phyloP scores from a whole-genome alignment of 2,113 vertebrate genomes.

The Ailuropoda melanoleuca region DNA sequence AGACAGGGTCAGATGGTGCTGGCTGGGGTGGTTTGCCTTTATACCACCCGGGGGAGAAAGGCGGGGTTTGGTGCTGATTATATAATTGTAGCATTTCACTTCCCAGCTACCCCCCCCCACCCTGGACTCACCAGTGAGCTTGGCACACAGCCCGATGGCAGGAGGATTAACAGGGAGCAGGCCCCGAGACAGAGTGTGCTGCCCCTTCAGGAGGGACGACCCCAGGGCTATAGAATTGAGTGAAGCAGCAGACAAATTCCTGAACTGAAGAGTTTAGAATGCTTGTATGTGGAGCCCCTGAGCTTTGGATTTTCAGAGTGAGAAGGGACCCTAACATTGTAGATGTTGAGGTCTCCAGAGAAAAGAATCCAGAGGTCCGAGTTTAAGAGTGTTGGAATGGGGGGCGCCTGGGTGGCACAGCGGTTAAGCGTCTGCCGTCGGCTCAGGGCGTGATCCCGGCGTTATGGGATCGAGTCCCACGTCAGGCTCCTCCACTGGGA shows the following conservation, averaged over 20 bases:
- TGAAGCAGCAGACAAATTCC: not conserved
- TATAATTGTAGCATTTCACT: not conserved
- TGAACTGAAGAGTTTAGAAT: not conserved
- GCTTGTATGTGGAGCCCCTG: not conserved
- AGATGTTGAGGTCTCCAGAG: not conserved
- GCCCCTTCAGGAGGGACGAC: not conserved
- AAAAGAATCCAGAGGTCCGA: not conserved
- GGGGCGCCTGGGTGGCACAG: no score
- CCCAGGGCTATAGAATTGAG: not conserved
- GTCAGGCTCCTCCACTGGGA: no score
- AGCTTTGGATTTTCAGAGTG: not conserved
- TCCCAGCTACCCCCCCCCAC: accelerated
- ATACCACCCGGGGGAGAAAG: not conserved
- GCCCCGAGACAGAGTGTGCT: not conserved
- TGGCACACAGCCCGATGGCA: not conserved
- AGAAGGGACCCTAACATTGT: not conserved
- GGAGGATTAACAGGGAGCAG: not conserved
- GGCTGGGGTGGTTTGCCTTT: not conserved
- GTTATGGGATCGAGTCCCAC: no score
- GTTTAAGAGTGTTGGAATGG: not conserved
- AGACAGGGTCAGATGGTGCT: not conserved
- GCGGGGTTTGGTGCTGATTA: not conserved
- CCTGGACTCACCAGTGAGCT: accelerated
- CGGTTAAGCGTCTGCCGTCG: no score
- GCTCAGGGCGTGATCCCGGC: no score